Evolutionary conservation across 2,888 invertebrate species (phyloP).

Genomic region (Luperina testacea): DNA sequence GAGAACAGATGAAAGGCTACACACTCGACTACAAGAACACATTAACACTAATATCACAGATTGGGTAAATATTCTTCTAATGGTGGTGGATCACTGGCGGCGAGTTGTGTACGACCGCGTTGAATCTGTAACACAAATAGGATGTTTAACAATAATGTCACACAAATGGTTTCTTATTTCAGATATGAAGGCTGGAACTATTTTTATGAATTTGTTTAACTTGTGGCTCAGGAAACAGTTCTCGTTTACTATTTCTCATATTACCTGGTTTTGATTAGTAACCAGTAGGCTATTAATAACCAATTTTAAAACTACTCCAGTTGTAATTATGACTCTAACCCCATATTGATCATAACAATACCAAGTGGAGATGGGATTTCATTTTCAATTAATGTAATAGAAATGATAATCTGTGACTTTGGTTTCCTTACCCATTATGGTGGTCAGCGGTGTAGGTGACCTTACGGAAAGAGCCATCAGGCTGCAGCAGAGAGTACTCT

Average conservation of each 20-base stretch:
- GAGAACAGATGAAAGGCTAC: conserved; percentile 74
- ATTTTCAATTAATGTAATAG: neutral
- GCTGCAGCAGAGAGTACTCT: conserved; percentile 89
- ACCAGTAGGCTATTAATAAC: neutral
- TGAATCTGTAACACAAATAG: conserved; percentile 81
- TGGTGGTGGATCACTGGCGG: conserved; percentile 88
- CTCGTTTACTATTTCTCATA: neutral
- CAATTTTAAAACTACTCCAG: neutral
- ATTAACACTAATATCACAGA: conserved; percentile 87
- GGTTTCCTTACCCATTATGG: conserved; percentile 87
- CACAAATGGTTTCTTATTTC: neutral
- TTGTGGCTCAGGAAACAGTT: neutral
- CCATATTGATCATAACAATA: neutral
- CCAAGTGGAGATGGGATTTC: neutral
- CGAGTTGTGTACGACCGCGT: conserved; percentile 88
- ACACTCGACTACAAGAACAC: conserved; percentile 71
- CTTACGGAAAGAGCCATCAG: conserved; percentile 90
- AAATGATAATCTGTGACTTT: neutral
- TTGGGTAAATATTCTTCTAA: conserved; percentile 77
- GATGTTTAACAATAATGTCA: neutral
- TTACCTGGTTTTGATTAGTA: neutral
- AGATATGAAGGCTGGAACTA: neutral
- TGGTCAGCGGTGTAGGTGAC: conserved; percentile 91
- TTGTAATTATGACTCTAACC: neutral
- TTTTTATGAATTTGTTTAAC: neutral